A percentile compares a stretch with the other conserved stretches of the same genome.
phyloP scores from a whole-genome alignment of 1,140 invertebrate genomes.

The Zaprionus gabonicus region DNA sequence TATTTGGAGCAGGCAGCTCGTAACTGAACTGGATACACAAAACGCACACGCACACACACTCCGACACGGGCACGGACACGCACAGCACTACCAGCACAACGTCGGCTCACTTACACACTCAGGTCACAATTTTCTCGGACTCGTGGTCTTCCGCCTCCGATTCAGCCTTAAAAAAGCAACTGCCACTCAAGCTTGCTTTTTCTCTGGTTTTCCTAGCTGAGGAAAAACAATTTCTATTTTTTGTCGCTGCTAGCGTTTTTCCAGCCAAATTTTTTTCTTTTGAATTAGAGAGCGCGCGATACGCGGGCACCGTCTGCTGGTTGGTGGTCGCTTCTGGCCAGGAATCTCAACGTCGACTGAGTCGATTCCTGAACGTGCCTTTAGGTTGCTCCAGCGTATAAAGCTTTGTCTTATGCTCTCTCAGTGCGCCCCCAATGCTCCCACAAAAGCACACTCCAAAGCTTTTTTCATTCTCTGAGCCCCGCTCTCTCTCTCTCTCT shows the following conservation, averaged over 20 bases:
- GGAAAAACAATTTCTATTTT: constrained; percentile 57
- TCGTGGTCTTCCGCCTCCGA: neutral
- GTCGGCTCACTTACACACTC: constrained; percentile 28
- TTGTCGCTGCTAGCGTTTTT: constrained; percentile 56
- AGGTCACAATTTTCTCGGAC: constrained; percentile 30
- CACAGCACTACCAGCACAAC: constrained; percentile 14
- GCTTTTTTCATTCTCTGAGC: neutral
- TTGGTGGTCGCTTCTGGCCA: constrained; percentile 61
- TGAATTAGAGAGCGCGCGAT: constrained; percentile 32
- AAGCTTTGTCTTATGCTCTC: constrained; percentile 29
- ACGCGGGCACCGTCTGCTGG: constrained; percentile 25
- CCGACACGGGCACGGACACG: constrained; percentile 45
- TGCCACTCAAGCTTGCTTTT: constrained; percentile 75
- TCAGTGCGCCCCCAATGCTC: neutral
- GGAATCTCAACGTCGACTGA: constrained; percentile 75
- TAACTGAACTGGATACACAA: constrained; percentile 69
- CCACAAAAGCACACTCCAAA: constrained; percentile 58
- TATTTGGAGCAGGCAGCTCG: constrained; percentile 65
- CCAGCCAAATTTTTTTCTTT: constrained; percentile 57
- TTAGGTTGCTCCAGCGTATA: constrained; percentile 32
- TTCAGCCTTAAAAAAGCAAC: constrained; percentile 56
- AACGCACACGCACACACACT: constrained; percentile 58
- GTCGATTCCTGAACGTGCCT: constrained; percentile 51
- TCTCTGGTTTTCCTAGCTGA: constrained; percentile 64
- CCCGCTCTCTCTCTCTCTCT: constrained; percentile 15